These are phyloP conservation scores for Scomber japonicus DNA, from an alignment of 2,113 vertebrate species.

Conservation along the genomic window DNA sequence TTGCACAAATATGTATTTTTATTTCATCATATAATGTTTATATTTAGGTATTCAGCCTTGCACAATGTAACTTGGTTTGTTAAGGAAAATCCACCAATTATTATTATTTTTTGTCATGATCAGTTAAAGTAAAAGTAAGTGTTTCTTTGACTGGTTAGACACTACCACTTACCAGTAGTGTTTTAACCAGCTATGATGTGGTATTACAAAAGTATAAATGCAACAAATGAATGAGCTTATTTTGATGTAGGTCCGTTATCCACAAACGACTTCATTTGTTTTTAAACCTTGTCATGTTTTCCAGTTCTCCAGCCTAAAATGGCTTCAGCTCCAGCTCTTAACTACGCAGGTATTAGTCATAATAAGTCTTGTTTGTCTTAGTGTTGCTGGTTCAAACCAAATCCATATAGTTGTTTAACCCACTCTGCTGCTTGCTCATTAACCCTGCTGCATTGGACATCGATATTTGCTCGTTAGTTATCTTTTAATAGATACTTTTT, in stretches of 20 bases:
- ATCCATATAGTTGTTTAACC: slow-evolving; percentile 44
- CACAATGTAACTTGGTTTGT: neutral
- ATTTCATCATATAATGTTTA: neutral
- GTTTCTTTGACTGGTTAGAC: neutral
- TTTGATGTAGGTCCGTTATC: slow-evolving; percentile 4
- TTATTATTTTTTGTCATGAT: neutral
- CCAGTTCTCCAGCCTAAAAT: slow-evolving; percentile 95
- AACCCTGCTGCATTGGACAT: slow-evolving; percentile 32
- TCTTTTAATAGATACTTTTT: neutral
- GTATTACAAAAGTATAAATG: neutral
- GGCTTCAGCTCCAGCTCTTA: slow-evolving; percentile 91
- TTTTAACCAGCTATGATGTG: neutral
- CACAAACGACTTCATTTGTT: slow-evolving; percentile 26
- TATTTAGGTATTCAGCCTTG: neutral
- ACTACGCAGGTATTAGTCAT: slow-evolving; percentile 89
- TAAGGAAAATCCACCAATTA: neutral
- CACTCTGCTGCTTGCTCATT: slow-evolving; percentile 39
- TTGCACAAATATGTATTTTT: neutral
- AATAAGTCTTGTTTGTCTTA: slow-evolving; percentile 27
- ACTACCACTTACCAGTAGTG: neutral
- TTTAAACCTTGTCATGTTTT: slow-evolving; percentile 82
- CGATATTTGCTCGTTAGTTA: slow-evolving; percentile 1
- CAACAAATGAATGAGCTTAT: neutral
- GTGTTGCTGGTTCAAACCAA: slow-evolving; percentile 12
- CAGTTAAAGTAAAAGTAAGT: neutral